Base-by-base conservation (phyloP, 2,797 vertebrate genomes). In the Carduelis carduelis region DNA sequence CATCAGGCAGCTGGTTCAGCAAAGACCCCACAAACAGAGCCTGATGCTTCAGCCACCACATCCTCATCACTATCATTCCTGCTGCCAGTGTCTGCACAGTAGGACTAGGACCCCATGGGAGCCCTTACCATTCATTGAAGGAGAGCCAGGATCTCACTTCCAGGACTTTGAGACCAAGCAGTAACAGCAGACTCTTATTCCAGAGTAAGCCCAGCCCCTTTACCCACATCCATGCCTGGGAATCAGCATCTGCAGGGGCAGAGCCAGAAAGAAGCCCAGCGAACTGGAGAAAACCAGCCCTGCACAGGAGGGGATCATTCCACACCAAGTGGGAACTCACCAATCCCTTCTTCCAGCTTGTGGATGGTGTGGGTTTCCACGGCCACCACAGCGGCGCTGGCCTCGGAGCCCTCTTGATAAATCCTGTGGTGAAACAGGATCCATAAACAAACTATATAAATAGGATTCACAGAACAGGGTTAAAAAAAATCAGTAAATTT, bases 321-420 rank as follows among this genome's bases (percentile, higher is more conserved):
- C 89, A 55, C 0, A 5, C 69, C 53, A 14, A 34, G 72, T 10
- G 7, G 74, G 53, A 82, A 98, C 98, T 98, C 95, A 98, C 98
- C 98, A 20, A 98, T 97, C 70, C 98, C 98, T 96, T 98, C 98
- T 86, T 98, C 98, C 63, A 98, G 97, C 97, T 98, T 98, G 93
- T 98, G 98, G 85, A 98, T 98, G 15, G 98, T 98, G 90, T 98
- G 98, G 3, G 98, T 98, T 97, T 99, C 98, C 50, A 99, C 98
- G 20, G 98, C 98, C 95, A 99, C 97, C 65, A 99, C 98, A 37
- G 99, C 98, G 0, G 98, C 97, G 11, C 98, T 98, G 66, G 98
- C 98, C 90, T 98, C 98, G 0, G 98, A 97, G 92, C 96, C 98
- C 71, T 98, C 98, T 93, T 98, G 98, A 81, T 98, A 99, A 95